Base-by-base conservation (phyloP, 2,113 vertebrate genomes). In the Turdus rufiventris region DNA sequence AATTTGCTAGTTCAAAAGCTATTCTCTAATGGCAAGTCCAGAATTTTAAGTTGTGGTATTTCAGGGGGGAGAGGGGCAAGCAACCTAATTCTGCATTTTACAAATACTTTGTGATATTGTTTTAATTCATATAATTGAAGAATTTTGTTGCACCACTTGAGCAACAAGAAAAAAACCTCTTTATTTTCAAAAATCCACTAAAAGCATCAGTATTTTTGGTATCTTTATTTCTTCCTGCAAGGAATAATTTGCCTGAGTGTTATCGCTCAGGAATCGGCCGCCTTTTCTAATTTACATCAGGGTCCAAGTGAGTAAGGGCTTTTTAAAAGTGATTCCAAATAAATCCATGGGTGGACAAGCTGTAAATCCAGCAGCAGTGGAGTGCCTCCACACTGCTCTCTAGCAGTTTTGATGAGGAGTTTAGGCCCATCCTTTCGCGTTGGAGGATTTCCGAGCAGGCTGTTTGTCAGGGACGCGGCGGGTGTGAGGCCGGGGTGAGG, bases 1-100 rank as follows among this genome's bases (percentile, higher is more conserved):
- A 85, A 54, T 66, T 43, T 91, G 50, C 43, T 45, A 57, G 43
- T 94, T 96, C 51, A 80, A 89, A 96, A 90, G 56, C 47, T 90
- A 2, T 53, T 28, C 10, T 85, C 3, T 66, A 88, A 58, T 29
- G 48, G 79, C 31, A 93, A 71, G 75, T 67, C 67, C 84, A 70
- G 33, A 93, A 83, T 40, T 34, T 0, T 33, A 83, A 33, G 13
- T 19, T 47, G 31, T 19, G 67, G 5, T 79, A 31, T 56, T 87
- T 77, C 6, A 18, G 13, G 2, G 6, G 1, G 15, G 3, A 25
- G 21, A 4, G 7, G 13, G 16, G 3, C 8, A 56, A 38, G 5
- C 3, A 10, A 58, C 25, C 42, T 54, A 42, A 34, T 95, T 65
- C 54, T 79, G 29, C 8, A 8, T 47, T 57, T 78, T 75, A 34